Conservation (phyloP, 2,797 vertebrate species). For the Rhinophrynus dorsalis region DNA sequence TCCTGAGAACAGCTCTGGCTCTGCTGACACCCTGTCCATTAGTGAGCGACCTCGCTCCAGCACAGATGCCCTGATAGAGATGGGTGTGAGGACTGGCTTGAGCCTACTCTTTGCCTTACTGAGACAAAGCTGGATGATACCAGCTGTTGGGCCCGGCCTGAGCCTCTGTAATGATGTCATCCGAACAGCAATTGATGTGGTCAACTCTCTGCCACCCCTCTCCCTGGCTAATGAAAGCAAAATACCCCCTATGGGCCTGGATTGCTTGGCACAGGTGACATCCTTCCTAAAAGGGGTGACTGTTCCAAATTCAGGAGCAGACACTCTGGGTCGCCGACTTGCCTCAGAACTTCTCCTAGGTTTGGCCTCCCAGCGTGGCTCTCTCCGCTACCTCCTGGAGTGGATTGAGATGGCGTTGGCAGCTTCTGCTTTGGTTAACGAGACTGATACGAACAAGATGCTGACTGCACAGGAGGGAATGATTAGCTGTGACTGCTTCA, state of each 20-base stretch:
- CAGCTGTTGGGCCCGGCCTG: constrained; percentile 76
- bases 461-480: constrained; percentile 84
- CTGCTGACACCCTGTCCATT: constrained; percentile 85
- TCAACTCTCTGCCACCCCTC: constrained; percentile 89
- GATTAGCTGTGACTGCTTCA: constrained; percentile 97
- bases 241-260: constrained; percentile 95
- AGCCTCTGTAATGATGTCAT: constrained; percentile 97
- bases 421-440: constrained; percentile 85
- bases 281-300: constrained; percentile 94
- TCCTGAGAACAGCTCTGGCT: constrained; percentile 86
- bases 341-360: constrained; percentile 93
- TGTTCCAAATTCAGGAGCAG: constrained; percentile 93
- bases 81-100: constrained; percentile 94
- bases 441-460: constrained; percentile 81
- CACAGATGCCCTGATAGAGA: constrained; percentile 96
- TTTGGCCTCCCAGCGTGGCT: constrained; percentile 91
- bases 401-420: constrained; percentile 98
- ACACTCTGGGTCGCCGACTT: constrained; percentile 87
- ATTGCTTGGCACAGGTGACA: constrained; percentile 95
- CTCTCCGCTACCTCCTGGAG: constrained; percentile 91
- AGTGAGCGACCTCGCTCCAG: constrained; percentile 92
- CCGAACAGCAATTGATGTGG: constrained; percentile 93
- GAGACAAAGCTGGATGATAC: constrained; percentile 97
- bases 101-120: constrained; percentile 94
- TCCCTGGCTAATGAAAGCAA: constrained; percentile 98